Evolutionary conservation across 1,140 invertebrate genomes (phyloP).

Genomic region (Leptinotarsa texana): DNA sequence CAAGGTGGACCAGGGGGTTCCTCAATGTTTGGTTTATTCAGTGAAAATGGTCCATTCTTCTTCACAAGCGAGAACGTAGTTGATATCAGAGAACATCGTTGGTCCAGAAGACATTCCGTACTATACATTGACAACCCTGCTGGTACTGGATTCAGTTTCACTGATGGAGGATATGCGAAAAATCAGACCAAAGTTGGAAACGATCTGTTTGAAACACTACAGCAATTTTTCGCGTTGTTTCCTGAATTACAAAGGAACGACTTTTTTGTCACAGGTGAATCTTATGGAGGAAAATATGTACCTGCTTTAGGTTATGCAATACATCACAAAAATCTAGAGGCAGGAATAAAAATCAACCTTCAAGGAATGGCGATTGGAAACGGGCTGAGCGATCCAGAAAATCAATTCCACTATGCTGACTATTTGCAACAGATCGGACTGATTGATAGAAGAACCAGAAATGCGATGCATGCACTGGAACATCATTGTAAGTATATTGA

Average conservation of each 20-base stretch:
- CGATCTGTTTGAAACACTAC: slow-evolving; percentile 66
- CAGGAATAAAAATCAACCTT: slow-evolving; percentile 66
- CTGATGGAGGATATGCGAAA: slow-evolving; percentile 63
- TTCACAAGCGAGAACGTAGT: slow-evolving; percentile 22
- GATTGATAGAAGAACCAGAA: slow-evolving; percentile 65
- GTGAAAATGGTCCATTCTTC: slow-evolving; percentile 37
- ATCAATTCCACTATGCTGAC: slow-evolving; percentile 60
- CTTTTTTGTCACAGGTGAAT: slow-evolving; percentile 81
- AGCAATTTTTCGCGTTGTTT: slow-evolving; percentile 74
- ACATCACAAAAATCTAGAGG: slow-evolving; percentile 64
- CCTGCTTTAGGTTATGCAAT: slow-evolving; percentile 75
- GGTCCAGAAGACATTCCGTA: slow-evolving; percentile 73
- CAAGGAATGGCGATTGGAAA: slow-evolving; percentile 82
- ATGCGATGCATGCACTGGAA: slow-evolving; percentile 55
- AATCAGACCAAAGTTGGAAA: slow-evolving; percentile 68
- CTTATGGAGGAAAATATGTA: slow-evolving; percentile 84
- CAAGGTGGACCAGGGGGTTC: slow-evolving; percentile 70
- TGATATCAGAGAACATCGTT: slow-evolving; percentile 60
- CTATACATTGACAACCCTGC: slow-evolving; percentile 87
- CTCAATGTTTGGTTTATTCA: slow-evolving; percentile 33
- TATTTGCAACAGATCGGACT: slow-evolving; percentile 78
- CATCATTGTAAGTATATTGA: slow-evolving; percentile 2
- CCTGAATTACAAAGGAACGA: slow-evolving; percentile 67
- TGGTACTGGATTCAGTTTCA: slow-evolving; percentile 77
- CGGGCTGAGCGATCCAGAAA: slow-evolving; percentile 77